Conservation (phyloP, 2,113 vertebrate species). For the human (Homo sapiens) region GRCh38 chr6:148138001-148138500, state of each 20-base stretch:
- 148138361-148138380: background rate
- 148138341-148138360: background rate
- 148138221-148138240: background rate
- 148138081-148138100: background rate
- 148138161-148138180: background rate
- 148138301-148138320: background rate
- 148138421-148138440: background rate
- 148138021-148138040: background rate
- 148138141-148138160: too few relatives aligned
- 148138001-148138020: background rate
- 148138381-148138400: background rate
- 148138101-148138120: fast-evolving
- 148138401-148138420: background rate
- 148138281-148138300: background rate
- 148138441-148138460: background rate
- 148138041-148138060: background rate
- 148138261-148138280: background rate
- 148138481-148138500: background rate
- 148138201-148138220: too few relatives aligned
- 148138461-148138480: background rate
- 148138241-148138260: background rate
- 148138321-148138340: background rate
- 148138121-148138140: background rate
- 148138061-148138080: background rate
- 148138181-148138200: background rate